These are phyloP conservation scores for Polyploca ridens DNA, from an alignment of 2,888 invertebrate genomes.

Conservation along the genomic window DNA sequence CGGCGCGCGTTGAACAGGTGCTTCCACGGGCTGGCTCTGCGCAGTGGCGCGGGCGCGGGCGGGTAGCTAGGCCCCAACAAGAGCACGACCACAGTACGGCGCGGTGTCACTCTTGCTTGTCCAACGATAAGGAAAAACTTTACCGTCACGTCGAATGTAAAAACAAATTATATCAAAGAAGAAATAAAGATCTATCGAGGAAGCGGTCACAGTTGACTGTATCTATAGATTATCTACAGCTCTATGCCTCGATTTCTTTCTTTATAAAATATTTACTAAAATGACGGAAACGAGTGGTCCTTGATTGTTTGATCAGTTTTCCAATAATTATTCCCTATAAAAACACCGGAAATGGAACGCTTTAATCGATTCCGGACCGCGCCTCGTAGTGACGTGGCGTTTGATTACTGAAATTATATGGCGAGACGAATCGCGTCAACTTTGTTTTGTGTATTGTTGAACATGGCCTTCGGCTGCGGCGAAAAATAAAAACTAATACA, in stretches of 20 bases:
- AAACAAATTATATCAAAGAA: constrained; percentile 78
- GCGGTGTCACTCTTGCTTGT: background rate
- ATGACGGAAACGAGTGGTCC: constrained; percentile 72
- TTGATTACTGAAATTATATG: constrained; percentile 82
- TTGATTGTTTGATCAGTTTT: constrained; percentile 79
- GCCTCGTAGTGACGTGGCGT: constrained; percentile 76
- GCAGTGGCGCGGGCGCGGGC: constrained; percentile 59
- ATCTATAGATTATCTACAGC: constrained; percentile 75
- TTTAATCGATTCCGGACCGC: constrained; percentile 80
- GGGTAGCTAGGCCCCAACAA: constrained; percentile 54
- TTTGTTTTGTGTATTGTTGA: constrained; percentile 80
- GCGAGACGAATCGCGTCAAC: constrained; percentile 76
- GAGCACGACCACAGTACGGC: constrained; percentile 48
- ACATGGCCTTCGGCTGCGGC: constrained; percentile 69
- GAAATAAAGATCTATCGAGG: constrained; percentile 78
- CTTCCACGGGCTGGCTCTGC: constrained; percentile 24
- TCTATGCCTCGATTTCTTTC: constrained; percentile 70
- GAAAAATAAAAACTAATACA: constrained; percentile 81
- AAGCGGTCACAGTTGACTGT: constrained; percentile 82
- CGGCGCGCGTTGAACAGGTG: constrained; percentile 58
- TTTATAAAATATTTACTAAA: constrained; percentile 62
- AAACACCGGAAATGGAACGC: constrained; percentile 81
- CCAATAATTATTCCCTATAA: constrained; percentile 77
- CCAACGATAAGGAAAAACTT: constrained; percentile 60
- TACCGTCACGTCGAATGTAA: constrained; percentile 71